Percentiles rank a stretch among this genome's conserved stretches.
These are phyloP conservation scores for Theocolax elegans DNA, from an alignment of 1,140 invertebrate species.

Conservation along the genomic window DNA sequence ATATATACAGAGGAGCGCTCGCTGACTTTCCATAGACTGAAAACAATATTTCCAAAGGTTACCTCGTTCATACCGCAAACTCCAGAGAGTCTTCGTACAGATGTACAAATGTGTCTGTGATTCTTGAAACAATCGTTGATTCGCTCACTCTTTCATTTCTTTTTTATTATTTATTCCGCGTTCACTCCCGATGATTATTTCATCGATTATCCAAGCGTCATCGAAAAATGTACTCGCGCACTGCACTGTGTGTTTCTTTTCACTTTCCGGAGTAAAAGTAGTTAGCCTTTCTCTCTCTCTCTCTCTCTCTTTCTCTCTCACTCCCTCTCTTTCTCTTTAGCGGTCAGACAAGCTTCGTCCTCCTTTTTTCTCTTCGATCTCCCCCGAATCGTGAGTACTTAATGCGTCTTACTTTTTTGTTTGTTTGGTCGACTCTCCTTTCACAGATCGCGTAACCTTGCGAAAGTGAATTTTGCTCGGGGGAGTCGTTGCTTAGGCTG, in stretches of 20 bases:
- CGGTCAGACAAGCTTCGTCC: conserved; percentile 4
- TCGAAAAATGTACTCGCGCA: not conserved
- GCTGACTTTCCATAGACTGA: not conserved
- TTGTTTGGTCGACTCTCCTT: not conserved
- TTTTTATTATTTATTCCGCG: not conserved
- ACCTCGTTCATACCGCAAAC: conserved; percentile 16
- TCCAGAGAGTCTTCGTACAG: not conserved
- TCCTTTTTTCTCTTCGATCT: not conserved
- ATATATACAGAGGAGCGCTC: no score
- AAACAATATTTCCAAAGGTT: conserved; percentile 31
- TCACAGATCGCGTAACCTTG: conserved; percentile 14
- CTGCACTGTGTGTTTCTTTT: not conserved
- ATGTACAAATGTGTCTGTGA: no score
- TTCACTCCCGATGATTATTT: conserved; percentile 9
- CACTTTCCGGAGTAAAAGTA: conserved; percentile 34
- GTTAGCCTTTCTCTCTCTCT: not conserved
- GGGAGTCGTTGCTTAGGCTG: not conserved
- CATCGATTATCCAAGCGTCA: no score
- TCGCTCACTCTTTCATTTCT: conserved; percentile 4
- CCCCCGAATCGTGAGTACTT: not conserved
- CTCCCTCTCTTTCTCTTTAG: no score
- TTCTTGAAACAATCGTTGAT: conserved; percentile 19
- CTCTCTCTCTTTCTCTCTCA: not conserved
- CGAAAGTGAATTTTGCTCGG: conserved; percentile 1
- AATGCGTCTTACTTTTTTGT: conserved; percentile 2